Evolutionary conservation across 2,113 vertebrate species (phyloP).

Genomic region (Ardeotis arabs): DNA sequence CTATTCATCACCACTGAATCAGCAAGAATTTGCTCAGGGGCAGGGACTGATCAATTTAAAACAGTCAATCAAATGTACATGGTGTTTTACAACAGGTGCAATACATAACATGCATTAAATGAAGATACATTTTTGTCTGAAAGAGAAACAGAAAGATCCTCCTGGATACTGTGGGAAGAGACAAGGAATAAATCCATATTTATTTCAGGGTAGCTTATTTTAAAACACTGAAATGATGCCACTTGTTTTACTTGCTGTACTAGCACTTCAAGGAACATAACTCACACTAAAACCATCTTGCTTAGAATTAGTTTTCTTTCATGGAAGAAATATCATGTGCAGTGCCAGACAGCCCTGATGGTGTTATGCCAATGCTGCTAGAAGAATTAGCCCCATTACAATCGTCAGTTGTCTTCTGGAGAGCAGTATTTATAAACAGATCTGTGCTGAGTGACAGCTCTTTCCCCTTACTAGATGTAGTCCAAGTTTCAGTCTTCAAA

Average conservation of each 20-base stretch:
- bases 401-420: constrained; percentile 16
- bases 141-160: neutral
- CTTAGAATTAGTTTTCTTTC: constrained; percentile 34
- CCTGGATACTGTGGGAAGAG: constrained; percentile 1
- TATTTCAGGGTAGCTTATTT: constrained; percentile 39
- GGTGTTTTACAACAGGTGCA: neutral
- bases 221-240: constrained; percentile 41
- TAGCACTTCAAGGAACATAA: constrained; percentile 50
- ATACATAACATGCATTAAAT: neutral
- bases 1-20: neutral
- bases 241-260: constrained; percentile 53
- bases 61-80: neutral
- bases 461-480: neutral
- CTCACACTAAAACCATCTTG: constrained; percentile 19
- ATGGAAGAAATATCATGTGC: neutral
- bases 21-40: neutral
- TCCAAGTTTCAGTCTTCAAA: neutral
- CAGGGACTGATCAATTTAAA: neutral
- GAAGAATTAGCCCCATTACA: constrained; percentile 34
- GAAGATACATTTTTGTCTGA: constrained; percentile 14
- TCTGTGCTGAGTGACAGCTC: neutral
- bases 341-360: constrained; percentile 40
- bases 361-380: neutral
- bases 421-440: neutral
- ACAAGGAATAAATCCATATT: constrained; percentile 55